Evolutionary conservation across 2,113 vertebrate species (phyloP).

Genomic region (Sander vitreus): DNA sequence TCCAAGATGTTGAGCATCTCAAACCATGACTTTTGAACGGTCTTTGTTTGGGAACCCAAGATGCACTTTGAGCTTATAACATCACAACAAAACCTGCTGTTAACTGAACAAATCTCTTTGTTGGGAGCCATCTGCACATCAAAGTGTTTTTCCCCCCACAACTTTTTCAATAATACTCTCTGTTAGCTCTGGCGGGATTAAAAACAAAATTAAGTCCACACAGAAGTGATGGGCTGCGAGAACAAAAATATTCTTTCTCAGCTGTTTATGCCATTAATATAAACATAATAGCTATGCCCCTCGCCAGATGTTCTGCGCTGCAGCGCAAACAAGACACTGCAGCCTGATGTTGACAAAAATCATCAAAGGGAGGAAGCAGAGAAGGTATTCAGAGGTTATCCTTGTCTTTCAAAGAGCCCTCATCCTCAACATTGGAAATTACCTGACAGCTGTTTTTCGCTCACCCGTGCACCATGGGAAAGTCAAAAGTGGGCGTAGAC

Average conservation of each 20-base stretch:
- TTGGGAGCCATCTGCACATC: slow-evolving; percentile 67
- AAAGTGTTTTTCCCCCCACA: slow-evolving; percentile 43
- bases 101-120: slow-evolving; percentile 45
- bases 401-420: slow-evolving; percentile 28
- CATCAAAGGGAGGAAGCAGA: slow-evolving; percentile 56
- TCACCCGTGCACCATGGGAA: slow-evolving; percentile 46
- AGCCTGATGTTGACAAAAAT: slow-evolving; percentile 55
- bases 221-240: slow-evolving; percentile 30
- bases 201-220: slow-evolving; percentile 27
- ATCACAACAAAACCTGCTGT: slow-evolving; percentile 71
- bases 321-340: slow-evolving; percentile 40
- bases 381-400: slow-evolving; percentile 55
- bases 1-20: slow-evolving; percentile 59
- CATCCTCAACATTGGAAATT: slow-evolving; percentile 60
- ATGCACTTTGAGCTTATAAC: slow-evolving; percentile 59
- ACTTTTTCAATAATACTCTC: slow-evolving; percentile 45
- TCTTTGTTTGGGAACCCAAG: slow-evolving; percentile 68
- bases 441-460: slow-evolving; percentile 65
- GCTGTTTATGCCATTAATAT: slow-evolving; percentile 55
- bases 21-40: slow-evolving; percentile 45
- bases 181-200: slow-evolving; percentile 37
- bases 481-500: slow-evolving; percentile 42
- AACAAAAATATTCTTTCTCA: slow-evolving; percentile 53
- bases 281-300: slow-evolving; percentile 38
- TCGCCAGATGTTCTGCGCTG: slow-evolving; percentile 61